Evolutionary conservation across 2,113 vertebrate species (phyloP).

Genomic region (Mormyrus lacerda): DNA sequence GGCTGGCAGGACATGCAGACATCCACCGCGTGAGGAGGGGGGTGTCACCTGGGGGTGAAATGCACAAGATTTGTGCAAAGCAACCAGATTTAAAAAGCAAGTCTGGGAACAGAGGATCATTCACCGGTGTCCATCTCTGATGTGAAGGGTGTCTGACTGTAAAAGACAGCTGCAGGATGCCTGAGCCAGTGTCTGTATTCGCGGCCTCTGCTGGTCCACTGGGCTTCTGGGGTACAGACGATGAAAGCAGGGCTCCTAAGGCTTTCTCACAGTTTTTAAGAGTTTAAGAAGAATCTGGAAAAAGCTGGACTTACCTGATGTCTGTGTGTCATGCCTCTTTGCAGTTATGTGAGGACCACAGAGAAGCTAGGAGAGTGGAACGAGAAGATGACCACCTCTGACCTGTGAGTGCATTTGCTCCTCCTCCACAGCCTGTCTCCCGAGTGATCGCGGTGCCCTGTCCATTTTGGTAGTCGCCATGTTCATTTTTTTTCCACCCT

Average conservation of each 20-base stretch:
- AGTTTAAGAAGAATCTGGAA: background rate
- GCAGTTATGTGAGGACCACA: conserved; percentile 72
- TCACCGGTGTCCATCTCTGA: background rate
- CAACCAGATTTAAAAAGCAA: background rate
- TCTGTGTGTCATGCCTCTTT: conserved; percentile 34
- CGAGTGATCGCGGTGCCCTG: background rate
- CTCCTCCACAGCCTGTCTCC: conserved; percentile 27
- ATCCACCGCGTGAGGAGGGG: conserved; percentile 76
- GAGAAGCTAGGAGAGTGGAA: conserved; percentile 80
- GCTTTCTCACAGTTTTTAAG: background rate
- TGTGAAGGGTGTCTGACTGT: background rate
- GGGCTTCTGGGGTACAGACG: background rate
- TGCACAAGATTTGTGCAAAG: background rate
- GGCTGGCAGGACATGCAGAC: conserved; percentile 90
- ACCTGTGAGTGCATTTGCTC: conserved; percentile 61
- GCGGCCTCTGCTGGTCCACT: background rate
- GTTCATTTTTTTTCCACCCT: background rate
- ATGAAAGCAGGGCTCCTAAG: background rate
- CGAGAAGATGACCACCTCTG: conserved; percentile 72
- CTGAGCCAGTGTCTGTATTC: background rate
- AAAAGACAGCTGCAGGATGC: background rate
- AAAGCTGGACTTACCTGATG: background rate
- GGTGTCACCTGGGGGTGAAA: background rate
- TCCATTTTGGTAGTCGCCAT: background rate
- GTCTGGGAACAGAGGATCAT: background rate